These are phyloP conservation scores for Benitochromis conjunctus DNA, from an alignment of 2,113 vertebrate genomes.

Conservation along the genomic window DNA sequence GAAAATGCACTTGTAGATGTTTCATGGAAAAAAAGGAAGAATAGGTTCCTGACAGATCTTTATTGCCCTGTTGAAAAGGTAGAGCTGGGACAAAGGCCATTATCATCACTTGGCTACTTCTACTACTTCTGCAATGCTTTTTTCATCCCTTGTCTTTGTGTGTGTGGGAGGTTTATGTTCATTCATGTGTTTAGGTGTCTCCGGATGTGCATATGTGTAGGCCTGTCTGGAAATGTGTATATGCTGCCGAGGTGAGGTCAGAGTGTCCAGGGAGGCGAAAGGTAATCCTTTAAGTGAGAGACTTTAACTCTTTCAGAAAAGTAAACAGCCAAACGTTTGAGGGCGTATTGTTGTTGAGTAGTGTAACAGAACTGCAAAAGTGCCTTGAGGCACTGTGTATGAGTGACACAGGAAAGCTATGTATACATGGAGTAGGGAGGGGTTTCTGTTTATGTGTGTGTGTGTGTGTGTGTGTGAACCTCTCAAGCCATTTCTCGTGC, in stretches of 20 bases:
- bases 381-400: slow-evolving; percentile 51
- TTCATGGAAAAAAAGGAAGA: not conserved
- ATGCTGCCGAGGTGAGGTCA: slow-evolving; percentile 42
- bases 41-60: not conserved
- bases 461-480: slow-evolving; percentile 13
- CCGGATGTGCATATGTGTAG: not conserved
- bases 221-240: not conserved
- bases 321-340: slow-evolving; percentile 76
- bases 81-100: slow-evolving; percentile 22
- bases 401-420: slow-evolving; percentile 61
- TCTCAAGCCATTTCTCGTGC: slow-evolving; percentile 43
- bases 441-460: not conserved
- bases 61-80: slow-evolving; percentile 5
- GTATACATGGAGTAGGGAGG: slow-evolving; percentile 13
- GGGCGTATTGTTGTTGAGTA: slow-evolving; percentile 77
- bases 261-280: slow-evolving; percentile 66
- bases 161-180: not conserved
- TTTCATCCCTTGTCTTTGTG: slow-evolving; percentile 47
- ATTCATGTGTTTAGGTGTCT: not conserved
- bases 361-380: slow-evolving; percentile 70
- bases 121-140: not conserved
- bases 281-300: slow-evolving; percentile 77
- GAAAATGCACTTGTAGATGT: not conserved
- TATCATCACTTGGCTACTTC: slow-evolving; percentile 23
- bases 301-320: slow-evolving; percentile 74